phyloP scores from a whole-genome alignment of 2,888 invertebrate genomes.

The Archips crataeganus region DNA sequence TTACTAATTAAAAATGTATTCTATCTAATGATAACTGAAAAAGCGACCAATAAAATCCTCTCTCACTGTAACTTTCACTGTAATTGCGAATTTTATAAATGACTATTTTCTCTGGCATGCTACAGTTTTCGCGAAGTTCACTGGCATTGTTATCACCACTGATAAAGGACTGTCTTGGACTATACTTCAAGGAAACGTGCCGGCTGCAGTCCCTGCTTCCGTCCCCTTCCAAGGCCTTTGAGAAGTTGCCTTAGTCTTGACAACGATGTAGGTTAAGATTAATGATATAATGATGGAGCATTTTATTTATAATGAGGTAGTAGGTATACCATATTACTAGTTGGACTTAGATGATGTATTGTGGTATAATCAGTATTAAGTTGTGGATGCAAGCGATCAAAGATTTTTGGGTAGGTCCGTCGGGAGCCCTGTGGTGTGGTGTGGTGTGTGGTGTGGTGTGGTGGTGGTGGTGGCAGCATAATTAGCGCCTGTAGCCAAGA shows the following conservation, averaged over 20 bases:
- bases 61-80: not conserved
- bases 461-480: too few relatives aligned
- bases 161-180: conserved; percentile 4
- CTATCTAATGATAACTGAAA: too few relatives aligned
- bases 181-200: conserved; percentile 8
- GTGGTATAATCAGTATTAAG: too few relatives aligned
- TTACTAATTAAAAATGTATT: too few relatives aligned
- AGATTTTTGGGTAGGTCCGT: too few relatives aligned
- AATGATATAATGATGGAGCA: not conserved
- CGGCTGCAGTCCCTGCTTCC: conserved; percentile 10
- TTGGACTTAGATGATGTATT: too few relatives aligned
- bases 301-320: not conserved
- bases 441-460: too few relatives aligned
- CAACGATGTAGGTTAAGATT: conserved; percentile 11
- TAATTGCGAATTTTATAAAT: not conserved
- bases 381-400: too few relatives aligned
- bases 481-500: too few relatives aligned
- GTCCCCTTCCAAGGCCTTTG: conserved; percentile 19
- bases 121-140: not conserved
- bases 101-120: not conserved
- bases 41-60: too few relatives aligned
- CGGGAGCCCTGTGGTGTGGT: too few relatives aligned
- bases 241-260: not conserved
- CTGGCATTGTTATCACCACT: not conserved
- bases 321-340: too few relatives aligned